Evolutionary conservation across 2,888 invertebrate species (phyloP).

Genomic region (Campoplex nolae): DNA sequence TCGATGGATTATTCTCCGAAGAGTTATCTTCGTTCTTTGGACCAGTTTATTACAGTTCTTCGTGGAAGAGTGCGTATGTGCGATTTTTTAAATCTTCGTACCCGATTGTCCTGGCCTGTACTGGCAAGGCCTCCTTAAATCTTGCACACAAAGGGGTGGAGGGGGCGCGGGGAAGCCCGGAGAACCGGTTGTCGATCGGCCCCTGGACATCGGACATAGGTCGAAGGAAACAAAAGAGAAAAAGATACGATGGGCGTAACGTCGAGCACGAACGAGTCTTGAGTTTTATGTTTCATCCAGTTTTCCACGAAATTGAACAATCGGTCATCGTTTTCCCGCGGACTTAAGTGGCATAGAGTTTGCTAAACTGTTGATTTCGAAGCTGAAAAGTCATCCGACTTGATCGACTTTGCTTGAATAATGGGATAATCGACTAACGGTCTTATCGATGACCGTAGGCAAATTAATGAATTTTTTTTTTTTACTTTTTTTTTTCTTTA

Average conservation of each 20-base stretch:
- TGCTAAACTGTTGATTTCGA: background rate
- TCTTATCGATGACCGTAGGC: conserved; percentile 46
- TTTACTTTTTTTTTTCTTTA: conserved; percentile 22
- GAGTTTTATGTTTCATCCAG: conserved; percentile 4
- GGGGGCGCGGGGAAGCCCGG: conserved; percentile 44
- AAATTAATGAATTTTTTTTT: conserved; percentile 48
- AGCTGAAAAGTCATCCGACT: background rate
- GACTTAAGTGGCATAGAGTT: background rate
- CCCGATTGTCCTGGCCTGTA: conserved; percentile 13
- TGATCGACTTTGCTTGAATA: conserved; percentile 30
- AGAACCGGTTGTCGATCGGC: conserved; percentile 71
- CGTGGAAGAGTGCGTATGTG: conserved; percentile 15
- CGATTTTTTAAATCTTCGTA: background rate
- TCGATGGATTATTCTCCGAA: background rate
- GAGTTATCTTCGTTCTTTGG: background rate
- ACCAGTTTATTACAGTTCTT: background rate
- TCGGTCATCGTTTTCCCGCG: conserved; percentile 10
- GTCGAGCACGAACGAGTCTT: conserved; percentile 1
- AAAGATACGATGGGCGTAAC: conserved; percentile 11
- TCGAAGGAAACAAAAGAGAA: conserved; percentile 52
- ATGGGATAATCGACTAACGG: conserved; percentile 33
- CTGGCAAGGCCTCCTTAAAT: conserved; percentile 12
- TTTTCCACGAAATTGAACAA: conserved; percentile 37
- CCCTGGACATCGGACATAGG: conserved; percentile 63
- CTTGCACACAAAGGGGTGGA: conserved; percentile 16